These are phyloP conservation scores for Amiota communis DNA, from an alignment of 2,888 invertebrate genomes.

Conservation along the genomic window DNA sequence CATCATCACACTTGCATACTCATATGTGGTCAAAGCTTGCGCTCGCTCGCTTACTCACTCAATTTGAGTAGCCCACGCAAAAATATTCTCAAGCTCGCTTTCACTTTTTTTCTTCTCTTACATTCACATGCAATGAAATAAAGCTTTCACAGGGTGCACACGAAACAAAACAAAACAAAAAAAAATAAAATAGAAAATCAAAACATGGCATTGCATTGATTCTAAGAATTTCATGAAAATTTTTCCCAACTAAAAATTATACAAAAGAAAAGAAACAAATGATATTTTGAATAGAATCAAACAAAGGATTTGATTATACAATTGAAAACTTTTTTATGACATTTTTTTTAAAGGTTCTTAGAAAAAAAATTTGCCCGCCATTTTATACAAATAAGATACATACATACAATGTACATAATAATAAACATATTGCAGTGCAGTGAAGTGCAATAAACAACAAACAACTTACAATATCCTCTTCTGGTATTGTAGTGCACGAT, in stretches of 20 bases:
- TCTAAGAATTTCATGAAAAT: not conserved
- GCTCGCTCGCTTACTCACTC: not conserved
- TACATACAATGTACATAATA: not conserved
- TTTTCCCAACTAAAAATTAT: not conserved
- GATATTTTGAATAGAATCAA: too few relatives aligned
- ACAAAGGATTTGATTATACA: too few relatives aligned
- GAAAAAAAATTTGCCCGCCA: too few relatives aligned
- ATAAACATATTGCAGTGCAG: too few relatives aligned
- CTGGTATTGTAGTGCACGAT: slow-evolving; percentile 68
- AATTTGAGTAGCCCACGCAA: not conserved
- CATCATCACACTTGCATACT: too few relatives aligned
- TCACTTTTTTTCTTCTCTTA: not conserved
- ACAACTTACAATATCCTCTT: slow-evolving; percentile 67
- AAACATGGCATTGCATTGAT: too few relatives aligned
- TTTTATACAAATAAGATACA: too few relatives aligned
- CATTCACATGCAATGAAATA: slow-evolving; percentile 17
- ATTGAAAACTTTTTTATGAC: too few relatives aligned
- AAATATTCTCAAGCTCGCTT: not conserved
- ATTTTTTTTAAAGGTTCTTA: too few relatives aligned
- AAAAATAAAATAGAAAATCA: not conserved
- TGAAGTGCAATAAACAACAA: slow-evolving; percentile 9
- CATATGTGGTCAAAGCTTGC: slow-evolving; percentile 3
- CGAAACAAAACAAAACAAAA: not conserved
- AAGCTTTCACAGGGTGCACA: slow-evolving; percentile 36
- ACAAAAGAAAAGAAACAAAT: too few relatives aligned